Percentiles rank a stretch among this genome's conserved stretches.
These are phyloP conservation scores for Drosophila lacicola DNA, from an alignment of 2,888 invertebrate genomes.

Conservation along the genomic window DNA sequence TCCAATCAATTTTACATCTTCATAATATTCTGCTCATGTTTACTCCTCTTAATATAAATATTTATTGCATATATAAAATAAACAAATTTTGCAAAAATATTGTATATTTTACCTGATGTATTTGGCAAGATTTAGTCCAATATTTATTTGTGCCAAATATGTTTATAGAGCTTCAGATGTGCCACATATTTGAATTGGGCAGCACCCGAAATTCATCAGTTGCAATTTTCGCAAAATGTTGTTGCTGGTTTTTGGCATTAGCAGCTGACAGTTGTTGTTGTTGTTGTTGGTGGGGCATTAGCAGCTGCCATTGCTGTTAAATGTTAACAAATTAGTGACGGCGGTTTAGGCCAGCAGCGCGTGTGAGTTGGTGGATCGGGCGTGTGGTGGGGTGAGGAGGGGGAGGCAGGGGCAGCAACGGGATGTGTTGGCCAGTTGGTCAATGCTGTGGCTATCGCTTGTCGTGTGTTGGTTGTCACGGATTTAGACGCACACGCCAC, in stretches of 20 bases:
- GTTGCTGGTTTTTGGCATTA: conserved; percentile 16
- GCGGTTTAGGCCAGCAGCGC: conserved; percentile 59
- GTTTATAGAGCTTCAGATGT: not conserved
- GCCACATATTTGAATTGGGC: too few species aligned
- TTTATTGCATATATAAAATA: too few species aligned
- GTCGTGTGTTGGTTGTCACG: conserved; percentile 59
- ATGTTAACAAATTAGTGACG: conserved; percentile 72
- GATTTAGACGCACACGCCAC: conserved; percentile 19
- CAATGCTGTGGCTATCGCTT: conserved; percentile 68
- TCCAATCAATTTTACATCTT: too few species aligned
- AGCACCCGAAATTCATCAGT: not conserved
- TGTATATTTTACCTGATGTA: too few species aligned
- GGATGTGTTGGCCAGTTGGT: conserved; percentile 36
- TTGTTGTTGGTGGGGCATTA: conserved; percentile 34
- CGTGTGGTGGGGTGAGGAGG: not conserved
- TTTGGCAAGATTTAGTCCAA: not conserved
- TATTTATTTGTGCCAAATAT: not conserved
- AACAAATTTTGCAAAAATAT: too few species aligned
- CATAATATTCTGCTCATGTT: too few species aligned
- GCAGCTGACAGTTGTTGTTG: conserved; percentile 18
- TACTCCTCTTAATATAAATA: too few species aligned
- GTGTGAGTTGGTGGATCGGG: conserved; percentile 1
- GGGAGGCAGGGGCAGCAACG: not conserved
- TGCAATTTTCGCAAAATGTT: conserved; percentile 30
- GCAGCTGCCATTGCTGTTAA: conserved; percentile 65